Evolutionary conservation across 2,797 vertebrate species (phyloP).

Genomic region (Hydrocynus forskahlii): DNA sequence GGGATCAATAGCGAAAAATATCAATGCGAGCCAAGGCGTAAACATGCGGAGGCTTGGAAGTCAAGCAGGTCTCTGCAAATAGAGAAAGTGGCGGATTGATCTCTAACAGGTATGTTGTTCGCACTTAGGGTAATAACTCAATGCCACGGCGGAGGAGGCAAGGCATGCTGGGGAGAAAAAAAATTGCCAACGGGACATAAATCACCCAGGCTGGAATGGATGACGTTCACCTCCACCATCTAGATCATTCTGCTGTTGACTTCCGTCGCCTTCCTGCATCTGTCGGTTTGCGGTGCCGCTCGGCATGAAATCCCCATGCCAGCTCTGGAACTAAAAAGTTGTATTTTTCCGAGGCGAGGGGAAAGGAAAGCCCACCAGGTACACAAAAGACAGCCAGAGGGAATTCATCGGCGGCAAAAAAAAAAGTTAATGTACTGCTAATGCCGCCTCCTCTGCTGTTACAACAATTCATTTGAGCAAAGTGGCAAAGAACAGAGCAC

Average conservation of each 20-base stretch:
- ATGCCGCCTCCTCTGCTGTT: constrained; percentile 19
- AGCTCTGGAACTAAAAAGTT: constrained; percentile 53
- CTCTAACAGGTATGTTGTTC: constrained; percentile 56
- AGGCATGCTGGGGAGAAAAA: constrained; percentile 38
- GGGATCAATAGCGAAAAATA: constrained; percentile 60
- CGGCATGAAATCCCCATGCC: constrained; percentile 63
- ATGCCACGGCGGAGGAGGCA: constrained; percentile 41
- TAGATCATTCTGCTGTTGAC: constrained; percentile 52
- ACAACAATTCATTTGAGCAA: constrained; percentile 12
- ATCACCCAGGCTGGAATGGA: constrained; percentile 44
- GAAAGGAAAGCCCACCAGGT: constrained; percentile 27
- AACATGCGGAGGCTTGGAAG: constrained; percentile 29
- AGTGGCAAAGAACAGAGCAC: background rate
- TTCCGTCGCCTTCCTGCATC: constrained; percentile 24
- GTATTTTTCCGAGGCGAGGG: constrained; percentile 29
- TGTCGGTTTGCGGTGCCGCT: constrained; percentile 40
- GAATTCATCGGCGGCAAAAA: constrained; percentile 24
- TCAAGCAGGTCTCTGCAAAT: constrained; percentile 23
- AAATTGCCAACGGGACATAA: constrained; percentile 50
- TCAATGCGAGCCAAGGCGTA: constrained; percentile 48
- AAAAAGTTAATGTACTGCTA: constrained; percentile 40
- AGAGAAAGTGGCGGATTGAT: constrained; percentile 55
- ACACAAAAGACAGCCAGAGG: constrained; percentile 16
- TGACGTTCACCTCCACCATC: constrained; percentile 43
- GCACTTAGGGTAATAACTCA: constrained; percentile 57